Conservation (phyloP, 1,140 invertebrate genomes). For the Gryllus bimaculatus region DNA sequence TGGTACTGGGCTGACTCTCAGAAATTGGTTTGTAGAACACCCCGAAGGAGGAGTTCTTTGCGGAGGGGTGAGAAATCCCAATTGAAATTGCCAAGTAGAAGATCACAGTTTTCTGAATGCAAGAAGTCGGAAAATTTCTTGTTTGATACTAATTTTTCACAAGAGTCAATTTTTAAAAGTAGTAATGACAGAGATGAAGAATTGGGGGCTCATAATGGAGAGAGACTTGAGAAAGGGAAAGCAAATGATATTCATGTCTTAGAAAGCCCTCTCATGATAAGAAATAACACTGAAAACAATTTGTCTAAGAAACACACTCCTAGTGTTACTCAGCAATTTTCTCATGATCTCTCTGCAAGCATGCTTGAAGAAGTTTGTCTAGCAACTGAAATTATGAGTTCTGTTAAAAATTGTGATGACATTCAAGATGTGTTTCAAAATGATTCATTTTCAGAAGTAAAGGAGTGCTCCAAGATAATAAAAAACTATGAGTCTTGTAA, state of each 20-base stretch:
- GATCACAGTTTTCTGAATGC: background rate
- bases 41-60: no score
- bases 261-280: no score
- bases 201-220: no score
- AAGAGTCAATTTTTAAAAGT: background rate
- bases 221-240: no score
- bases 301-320: no score
- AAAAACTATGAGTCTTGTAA: background rate
- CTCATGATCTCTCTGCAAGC: constrained; percentile 7
- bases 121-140: background rate
- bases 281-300: no score
- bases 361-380: constrained; percentile 9
- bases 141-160: background rate
- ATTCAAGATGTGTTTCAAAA: background rate
- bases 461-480: background rate
- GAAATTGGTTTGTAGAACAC: background rate
- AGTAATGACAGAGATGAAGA: background rate
- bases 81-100: no score
- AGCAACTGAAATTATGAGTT: constrained; percentile 4
- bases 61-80: no score
- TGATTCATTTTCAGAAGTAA: background rate
- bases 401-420: background rate
- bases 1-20: background rate
- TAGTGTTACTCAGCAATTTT: constrained; percentile 9
- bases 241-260: no score